phyloP scores from a whole-genome alignment of 2,797 vertebrate species.

The Babyrousa celebensis region DNA sequence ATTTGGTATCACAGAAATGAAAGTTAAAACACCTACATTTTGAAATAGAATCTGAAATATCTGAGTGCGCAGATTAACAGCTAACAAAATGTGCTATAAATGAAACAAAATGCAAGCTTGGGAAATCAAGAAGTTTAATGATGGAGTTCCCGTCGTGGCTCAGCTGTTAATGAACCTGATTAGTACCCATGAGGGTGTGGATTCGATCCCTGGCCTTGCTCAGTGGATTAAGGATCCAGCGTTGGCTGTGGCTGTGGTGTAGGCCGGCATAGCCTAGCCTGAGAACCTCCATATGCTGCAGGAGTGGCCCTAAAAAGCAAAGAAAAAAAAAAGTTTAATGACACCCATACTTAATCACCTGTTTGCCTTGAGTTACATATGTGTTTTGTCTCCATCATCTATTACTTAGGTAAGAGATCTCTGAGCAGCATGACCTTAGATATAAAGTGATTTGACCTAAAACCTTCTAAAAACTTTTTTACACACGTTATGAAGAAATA shows the following conservation, averaged over 20 bases:
- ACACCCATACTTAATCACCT: neutral
- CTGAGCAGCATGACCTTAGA: neutral
- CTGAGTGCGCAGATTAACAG: conserved; percentile 1
- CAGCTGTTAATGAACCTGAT: too few relatives aligned
- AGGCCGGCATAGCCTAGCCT: too few relatives aligned
- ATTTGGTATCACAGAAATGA: neutral
- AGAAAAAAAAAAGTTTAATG: neutral
- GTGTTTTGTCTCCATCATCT: neutral
- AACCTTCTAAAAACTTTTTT: neutral
- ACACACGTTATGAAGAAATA: neutral
- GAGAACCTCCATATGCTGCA: too few relatives aligned
- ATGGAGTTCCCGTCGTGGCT: too few relatives aligned
- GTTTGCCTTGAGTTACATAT: neutral
- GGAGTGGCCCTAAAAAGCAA: too few relatives aligned
- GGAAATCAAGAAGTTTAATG: neutral
- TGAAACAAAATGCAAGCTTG: conserved; percentile 43
- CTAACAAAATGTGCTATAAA: neutral
- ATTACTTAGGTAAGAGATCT: neutral
- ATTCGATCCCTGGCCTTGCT: too few relatives aligned
- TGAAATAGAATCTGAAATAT: conserved; percentile 2
- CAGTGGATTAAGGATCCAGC: too few relatives aligned
- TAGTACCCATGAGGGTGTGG: too few relatives aligned
- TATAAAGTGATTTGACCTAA: conserved; percentile 26
- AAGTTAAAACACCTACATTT: conserved; percentile 1
- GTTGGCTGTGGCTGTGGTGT: too few relatives aligned